phyloP scores from a whole-genome alignment of 2,113 vertebrate genomes.

The Parus major region DNA sequence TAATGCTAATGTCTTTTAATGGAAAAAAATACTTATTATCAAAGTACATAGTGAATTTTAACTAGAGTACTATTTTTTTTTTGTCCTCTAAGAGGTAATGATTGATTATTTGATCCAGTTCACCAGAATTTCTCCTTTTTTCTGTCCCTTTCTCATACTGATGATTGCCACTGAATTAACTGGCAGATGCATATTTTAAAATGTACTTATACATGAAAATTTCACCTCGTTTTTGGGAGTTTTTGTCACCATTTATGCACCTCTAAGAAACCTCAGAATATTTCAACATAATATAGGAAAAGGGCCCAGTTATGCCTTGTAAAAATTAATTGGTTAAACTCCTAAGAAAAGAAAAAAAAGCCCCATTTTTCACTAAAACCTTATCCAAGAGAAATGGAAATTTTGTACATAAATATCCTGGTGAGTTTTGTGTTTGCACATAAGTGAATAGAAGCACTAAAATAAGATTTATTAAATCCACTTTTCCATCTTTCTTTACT shows the following conservation, averaged over 20 bases:
- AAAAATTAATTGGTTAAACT: background rate
- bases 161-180: background rate
- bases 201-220: background rate
- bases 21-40: constrained; percentile 14
- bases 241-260: background rate
- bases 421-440: background rate
- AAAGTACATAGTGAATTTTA: constrained; percentile 42
- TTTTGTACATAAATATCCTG: background rate
- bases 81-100: background rate
- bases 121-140: background rate
- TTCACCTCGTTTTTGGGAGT: background rate
- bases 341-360: background rate
- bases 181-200: background rate
- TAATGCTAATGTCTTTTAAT: constrained; percentile 37
- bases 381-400: background rate
- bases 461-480: background rate
- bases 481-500: background rate
- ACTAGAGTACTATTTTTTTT: constrained; percentile 8
- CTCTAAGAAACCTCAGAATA: background rate
- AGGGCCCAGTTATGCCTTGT: background rate
- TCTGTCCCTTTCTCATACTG: background rate
- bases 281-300: background rate
- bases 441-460: background rate
- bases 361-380: background rate
- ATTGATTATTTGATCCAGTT: constrained; percentile 22